A percentile compares a stretch with the other conserved stretches of the same genome.
These are phyloP conservation scores for Myiagra hebetior DNA, from an alignment of 2,113 vertebrate genomes.

Conservation along the genomic window DNA sequence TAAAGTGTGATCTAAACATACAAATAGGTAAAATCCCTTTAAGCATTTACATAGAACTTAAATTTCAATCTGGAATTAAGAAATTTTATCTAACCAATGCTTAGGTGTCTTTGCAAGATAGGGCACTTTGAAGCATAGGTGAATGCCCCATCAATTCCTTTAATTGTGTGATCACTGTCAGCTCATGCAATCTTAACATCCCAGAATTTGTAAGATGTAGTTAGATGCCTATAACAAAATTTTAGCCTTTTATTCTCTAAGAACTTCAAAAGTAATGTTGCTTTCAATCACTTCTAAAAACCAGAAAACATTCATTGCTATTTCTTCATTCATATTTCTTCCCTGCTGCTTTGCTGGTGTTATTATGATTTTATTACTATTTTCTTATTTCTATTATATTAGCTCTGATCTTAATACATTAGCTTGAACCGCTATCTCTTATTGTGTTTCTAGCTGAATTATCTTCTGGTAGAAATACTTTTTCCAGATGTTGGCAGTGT, in stretches of 20 bases:
- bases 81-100: neutral
- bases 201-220: neutral
- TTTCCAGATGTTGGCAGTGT: neutral
- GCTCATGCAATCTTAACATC: neutral
- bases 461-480: neutral
- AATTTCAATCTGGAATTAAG: neutral
- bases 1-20: neutral
- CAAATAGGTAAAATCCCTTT: neutral
- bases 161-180: neutral
- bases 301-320: neutral
- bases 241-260: neutral
- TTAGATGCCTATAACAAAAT: neutral
- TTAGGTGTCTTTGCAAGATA: neutral
- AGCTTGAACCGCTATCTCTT: neutral
- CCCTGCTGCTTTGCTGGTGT: neutral
- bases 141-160: neutral
- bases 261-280: neutral
- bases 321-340: neutral
- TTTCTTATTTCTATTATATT: neutral
- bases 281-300: neutral
- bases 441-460: neutral
- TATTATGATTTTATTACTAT: neutral
- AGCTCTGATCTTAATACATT: neutral
- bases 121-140: neutral
- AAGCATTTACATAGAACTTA: neutral